Evolutionary conservation across 2,113 vertebrate species (phyloP).

Genomic region (Hemichromis elongatus): DNA sequence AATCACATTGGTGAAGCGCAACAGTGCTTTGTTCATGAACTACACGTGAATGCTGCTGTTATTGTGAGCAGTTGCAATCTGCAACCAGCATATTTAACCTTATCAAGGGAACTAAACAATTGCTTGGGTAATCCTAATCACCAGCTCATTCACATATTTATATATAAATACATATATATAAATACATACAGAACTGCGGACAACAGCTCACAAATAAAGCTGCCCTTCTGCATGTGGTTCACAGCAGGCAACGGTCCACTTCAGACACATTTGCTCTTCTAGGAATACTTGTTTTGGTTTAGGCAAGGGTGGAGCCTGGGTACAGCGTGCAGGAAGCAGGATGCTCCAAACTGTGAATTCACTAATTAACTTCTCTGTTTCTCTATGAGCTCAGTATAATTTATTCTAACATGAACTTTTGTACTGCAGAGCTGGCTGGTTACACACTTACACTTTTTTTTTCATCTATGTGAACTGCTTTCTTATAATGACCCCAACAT

Average conservation of each 20-base stretch:
- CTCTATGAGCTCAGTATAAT: no score
- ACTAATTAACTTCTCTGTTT: not conserved
- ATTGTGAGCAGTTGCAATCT: not conserved
- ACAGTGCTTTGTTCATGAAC: not conserved
- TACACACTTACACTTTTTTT: not conserved
- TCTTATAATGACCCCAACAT: not conserved
- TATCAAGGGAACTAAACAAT: not conserved
- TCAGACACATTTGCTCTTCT: not conserved
- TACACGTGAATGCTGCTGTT: not conserved
- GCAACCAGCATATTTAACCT: not conserved
- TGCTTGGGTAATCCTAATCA: not conserved
- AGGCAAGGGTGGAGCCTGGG: not conserved
- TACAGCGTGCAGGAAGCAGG: not conserved
- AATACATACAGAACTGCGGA: not conserved
- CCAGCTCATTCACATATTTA: not conserved
- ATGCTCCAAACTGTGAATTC: not conserved
- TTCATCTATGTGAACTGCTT: not conserved
- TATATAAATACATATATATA: not conserved
- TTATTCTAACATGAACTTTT: not conserved
- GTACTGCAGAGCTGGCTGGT: not conserved
- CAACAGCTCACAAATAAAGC: not conserved
- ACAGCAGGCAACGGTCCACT: accelerated
- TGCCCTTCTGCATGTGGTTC: not conserved
- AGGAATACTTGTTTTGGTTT: not conserved
- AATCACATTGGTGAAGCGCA: not conserved